phyloP scores from a whole-genome alignment of 1,140 invertebrate species.

The Drosophila asahinai region DNA sequence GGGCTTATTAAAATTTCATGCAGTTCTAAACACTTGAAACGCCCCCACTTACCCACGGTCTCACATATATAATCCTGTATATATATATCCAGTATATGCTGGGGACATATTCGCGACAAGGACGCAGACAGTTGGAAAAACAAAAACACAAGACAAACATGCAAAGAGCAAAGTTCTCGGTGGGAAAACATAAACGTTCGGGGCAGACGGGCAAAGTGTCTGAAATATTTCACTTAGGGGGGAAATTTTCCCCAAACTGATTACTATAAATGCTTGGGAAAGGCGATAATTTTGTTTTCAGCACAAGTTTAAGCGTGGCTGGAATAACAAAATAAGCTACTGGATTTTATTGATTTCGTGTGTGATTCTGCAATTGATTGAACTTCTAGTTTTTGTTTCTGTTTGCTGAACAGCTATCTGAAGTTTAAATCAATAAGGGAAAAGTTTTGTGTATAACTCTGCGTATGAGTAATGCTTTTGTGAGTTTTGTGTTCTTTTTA shows the following conservation, averaged over 20 bases:
- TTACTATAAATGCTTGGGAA: conserved; percentile 64
- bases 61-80: not conserved
- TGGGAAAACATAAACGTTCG: conserved; percentile 42
- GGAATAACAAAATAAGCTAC: conserved; percentile 47
- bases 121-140: conserved; percentile 37
- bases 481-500: not conserved
- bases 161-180: conserved; percentile 44
- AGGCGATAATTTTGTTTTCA: conserved; percentile 73
- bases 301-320: conserved; percentile 59
- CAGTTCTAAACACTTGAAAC: conserved; percentile 62
- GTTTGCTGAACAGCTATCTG: conserved; percentile 5
- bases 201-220: conserved; percentile 39
- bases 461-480: conserved; percentile 8
- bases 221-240: conserved; percentile 51
- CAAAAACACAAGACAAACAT: conserved; percentile 54
- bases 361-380: conserved; percentile 35
- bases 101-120: conserved; percentile 33
- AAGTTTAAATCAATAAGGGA: conserved; percentile 14
- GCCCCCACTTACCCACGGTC: not conserved
- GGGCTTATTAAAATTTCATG: conserved; percentile 75
- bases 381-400: conserved; percentile 26
- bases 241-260: conserved; percentile 38
- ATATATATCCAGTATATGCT: not conserved
- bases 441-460: not conserved
- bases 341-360: conserved; percentile 59